Conservation (phyloP, 2,113 vertebrate genomes). For the Sminthopsis crassicaudata region DNA sequence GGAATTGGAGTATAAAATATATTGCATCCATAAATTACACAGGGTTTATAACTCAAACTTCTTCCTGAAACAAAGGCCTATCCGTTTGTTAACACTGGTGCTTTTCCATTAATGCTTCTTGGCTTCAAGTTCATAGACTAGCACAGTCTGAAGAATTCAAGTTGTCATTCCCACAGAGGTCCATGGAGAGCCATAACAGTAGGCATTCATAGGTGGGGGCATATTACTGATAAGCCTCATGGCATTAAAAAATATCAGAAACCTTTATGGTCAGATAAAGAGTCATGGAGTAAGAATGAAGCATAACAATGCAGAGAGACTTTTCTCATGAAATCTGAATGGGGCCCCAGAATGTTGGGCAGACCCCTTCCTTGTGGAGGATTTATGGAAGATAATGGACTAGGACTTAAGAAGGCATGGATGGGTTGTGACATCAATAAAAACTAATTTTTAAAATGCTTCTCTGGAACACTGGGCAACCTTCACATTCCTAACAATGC, state of each 20-base stretch:
- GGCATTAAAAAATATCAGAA: not conserved
- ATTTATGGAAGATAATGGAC: not conserved
- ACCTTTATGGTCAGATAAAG: not conserved
- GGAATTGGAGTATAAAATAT: not conserved
- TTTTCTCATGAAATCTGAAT: not conserved
- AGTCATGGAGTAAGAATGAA: not conserved
- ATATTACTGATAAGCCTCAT: not conserved
- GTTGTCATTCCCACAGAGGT: not conserved
- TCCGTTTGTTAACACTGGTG: not conserved
- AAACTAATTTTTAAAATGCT: not conserved
- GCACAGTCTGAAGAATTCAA: not conserved
- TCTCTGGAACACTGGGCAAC: not conserved
- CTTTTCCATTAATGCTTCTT: not conserved
- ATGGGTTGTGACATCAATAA: not conserved
- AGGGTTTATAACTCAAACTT: not conserved
- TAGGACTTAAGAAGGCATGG: not conserved
- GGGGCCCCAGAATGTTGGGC: not conserved
- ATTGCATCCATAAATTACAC: not conserved
- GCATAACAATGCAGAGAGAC: no score
- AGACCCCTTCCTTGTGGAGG: not conserved
- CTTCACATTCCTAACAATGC: not conserved
- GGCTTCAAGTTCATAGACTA: not conserved
- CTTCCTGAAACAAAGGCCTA: not conserved
- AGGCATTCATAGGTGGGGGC: not conserved
- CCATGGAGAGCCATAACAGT: not conserved